Evolutionary conservation across 2,797 vertebrate species (phyloP), one percentile per base, ranked within the genome.

Genomic region (Triplophysa yarkandensis): DNA sequence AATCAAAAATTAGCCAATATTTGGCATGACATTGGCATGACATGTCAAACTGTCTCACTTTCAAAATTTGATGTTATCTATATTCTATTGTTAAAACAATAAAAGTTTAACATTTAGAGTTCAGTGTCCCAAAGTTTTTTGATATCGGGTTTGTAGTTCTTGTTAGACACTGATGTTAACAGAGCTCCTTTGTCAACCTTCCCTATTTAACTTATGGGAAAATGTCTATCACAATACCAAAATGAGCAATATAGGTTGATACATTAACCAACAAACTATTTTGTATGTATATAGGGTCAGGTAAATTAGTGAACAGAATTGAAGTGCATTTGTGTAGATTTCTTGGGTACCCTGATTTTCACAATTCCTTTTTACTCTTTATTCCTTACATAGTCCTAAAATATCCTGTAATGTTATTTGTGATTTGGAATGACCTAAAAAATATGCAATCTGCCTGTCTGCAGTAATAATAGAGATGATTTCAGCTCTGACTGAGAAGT

Each of bases 401-500:
- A 27, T 11, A n/a, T 71, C 13, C 50, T 25, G 19, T 27, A 4
- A 36, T 77, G 46, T 11, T 48, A n/a, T 27, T 8, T 62, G 36
- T 17, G 13, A 34, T 34, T 39, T 30, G 14, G 16, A 55, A 21
- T 62, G 23, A 68, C 62, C 13, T 41, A 48, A 27, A 32, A 64
- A 27, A 14, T 6, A 61, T 54, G 48, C 25, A 50, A 72, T 73
- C 36, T 28, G 36, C 48, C 46, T 32, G 32, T 67, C 25, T 44
- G 41, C 21, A 14, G 46, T 28, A 58, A 14, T 16, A 48, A 62
- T 30, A n/a, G 54, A 13, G 43, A 19, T 36, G 23, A 36, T 14
- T 64, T 62, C 30, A 52, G n/a, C 21, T 25, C 41, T 13, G 44
- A 34, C 17, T 65, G 30, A 41, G 11, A 68, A 36, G 28, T 34